Evolutionary conservation across 2,797 vertebrate species (phyloP).

Genomic region (Sebastes iracundus): DNA sequence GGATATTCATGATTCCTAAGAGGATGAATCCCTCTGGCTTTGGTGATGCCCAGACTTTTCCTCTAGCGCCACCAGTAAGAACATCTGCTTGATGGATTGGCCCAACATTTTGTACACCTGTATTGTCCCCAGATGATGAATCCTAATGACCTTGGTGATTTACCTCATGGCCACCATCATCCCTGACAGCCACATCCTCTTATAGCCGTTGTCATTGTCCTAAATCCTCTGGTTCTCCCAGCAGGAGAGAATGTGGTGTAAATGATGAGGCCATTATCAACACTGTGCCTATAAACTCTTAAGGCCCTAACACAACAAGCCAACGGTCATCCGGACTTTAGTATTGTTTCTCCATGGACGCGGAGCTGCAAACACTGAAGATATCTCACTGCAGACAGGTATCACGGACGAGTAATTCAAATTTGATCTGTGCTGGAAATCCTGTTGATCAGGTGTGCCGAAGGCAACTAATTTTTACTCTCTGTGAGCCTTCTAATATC

Average conservation of each 20-base stretch:
- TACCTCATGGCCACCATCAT: background rate
- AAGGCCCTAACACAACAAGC: background rate
- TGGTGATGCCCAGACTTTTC: too few relatives aligned
- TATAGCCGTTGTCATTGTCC: background rate
- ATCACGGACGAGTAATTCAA: background rate
- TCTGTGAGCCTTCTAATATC: background rate
- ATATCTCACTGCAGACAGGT: background rate
- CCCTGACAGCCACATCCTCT: background rate
- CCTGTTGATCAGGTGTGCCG: background rate
- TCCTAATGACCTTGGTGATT: background rate
- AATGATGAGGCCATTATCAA: background rate
- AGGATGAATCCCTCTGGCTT: too few relatives aligned
- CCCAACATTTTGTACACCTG: background rate
- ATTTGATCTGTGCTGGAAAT: background rate
- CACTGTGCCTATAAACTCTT: background rate
- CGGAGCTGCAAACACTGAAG: background rate
- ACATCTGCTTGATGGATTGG: background rate
- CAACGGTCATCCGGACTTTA: too few relatives aligned
- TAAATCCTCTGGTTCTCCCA: too few relatives aligned
- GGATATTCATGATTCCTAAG: too few relatives aligned
- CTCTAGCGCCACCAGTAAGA: too few relatives aligned
- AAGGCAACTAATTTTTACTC: background rate
- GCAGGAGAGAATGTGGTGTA: too few relatives aligned
- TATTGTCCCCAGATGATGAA: background rate
- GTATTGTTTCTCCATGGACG: background rate